Evolutionary conservation across 2,113 vertebrate species (phyloP), one percentile per base, ranked within the genome.

Genomic region (Pelecanus crispus): DNA sequence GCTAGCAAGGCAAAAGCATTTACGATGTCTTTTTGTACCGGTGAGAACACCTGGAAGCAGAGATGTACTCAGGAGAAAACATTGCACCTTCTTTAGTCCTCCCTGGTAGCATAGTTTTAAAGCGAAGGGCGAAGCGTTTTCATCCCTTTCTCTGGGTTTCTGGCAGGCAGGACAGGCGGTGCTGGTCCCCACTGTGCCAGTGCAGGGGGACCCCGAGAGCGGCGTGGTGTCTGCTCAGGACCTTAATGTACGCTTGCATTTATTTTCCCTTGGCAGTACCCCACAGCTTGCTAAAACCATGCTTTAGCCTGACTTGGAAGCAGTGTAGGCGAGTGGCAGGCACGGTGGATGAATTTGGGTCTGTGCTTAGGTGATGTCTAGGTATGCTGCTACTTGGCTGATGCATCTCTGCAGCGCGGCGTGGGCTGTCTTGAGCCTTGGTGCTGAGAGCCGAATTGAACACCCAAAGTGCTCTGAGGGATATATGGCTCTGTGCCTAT

Each of bases 1-100:
- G 58, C 67, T 74, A 93, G 93, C 86, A 95, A 94, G 75, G 80
- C 91, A 82, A 78, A 92, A 93, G 49, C 79, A 74, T 90, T 97
- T 67, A n/a, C 82, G 58, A 61, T 80, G 44, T 74, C 78, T 94
- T 90, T 93, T 91, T 14, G 17, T 55, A 36, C 65, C 3, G 6
- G 29, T 0, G 24, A 61, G 63, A 82, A 58, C 31, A 28, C 52
- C 65, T 72, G 77, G 88, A 92, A 91, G 84, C 63, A 86, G 82
- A 70, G 79, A 32, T 2, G 24, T 67, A 53, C 20, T 86, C 17
- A 2, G 77, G 90, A 84, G 65, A 28, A 59, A 61, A 28, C 26
- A 34, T 66, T 0, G 11, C 49, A 40, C 36, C 63, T 26, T 87
- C 56, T 68, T 74, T 55, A 84, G 32, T 44, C 31, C 29, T 65